Percentiles rank a stretch among this genome's conserved stretches.
phyloP scores from a whole-genome alignment of 2,888 invertebrate genomes.

The Caenorhabditis macrosperma region DNA sequence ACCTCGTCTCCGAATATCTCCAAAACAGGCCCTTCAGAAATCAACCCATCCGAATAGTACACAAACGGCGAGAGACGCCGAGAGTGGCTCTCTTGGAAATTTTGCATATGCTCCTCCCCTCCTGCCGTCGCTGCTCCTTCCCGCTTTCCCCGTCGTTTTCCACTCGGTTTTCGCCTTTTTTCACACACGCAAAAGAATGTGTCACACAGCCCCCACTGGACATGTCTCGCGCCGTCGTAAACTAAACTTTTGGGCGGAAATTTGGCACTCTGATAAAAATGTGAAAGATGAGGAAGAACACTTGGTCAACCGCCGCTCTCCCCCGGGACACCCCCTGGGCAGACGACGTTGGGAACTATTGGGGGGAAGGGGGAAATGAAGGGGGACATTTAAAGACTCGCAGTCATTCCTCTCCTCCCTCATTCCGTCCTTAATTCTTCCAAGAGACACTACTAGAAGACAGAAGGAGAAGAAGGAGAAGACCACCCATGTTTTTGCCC shows the following conservation, averaged over 20 bases:
- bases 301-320: constrained; percentile 18
- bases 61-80: constrained; percentile 12
- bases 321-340: not conserved
- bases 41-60: constrained; percentile 11
- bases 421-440: not conserved
- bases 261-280: constrained; percentile 35
- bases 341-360: constrained; percentile 2
- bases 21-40: not conserved
- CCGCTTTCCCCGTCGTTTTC: constrained; percentile 6
- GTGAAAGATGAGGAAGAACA: constrained; percentile 53
- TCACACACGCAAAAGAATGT: constrained; percentile 16
- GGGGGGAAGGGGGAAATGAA: not conserved
- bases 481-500: constrained; percentile 20
- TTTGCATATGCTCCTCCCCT: constrained; percentile 37
- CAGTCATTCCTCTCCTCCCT: not conserved
- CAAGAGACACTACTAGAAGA: not conserved
- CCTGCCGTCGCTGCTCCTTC: constrained; percentile 3
- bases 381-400: not conserved
- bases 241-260: not conserved
- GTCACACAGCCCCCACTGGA: constrained; percentile 19
- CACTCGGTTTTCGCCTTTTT: not conserved
- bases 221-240: not conserved
- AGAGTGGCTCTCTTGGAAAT: constrained; percentile 12
- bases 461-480: not conserved
- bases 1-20: not conserved